These are phyloP conservation scores for Charina bottae DNA, from an alignment of 2,113 vertebrate species.

Conservation along the genomic window DNA sequence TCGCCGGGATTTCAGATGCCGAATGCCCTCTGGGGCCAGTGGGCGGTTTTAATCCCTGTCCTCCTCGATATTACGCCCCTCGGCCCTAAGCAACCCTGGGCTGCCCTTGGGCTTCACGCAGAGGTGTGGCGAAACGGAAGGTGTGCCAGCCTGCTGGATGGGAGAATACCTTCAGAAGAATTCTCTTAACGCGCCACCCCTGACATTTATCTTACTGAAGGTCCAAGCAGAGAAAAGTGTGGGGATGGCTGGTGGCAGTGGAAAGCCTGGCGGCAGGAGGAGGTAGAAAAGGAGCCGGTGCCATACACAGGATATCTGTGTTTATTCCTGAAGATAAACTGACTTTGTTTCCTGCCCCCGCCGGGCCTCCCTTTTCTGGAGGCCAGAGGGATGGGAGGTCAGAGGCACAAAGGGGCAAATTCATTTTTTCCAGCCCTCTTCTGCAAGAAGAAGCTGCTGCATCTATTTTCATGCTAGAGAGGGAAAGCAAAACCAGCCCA, in stretches of 20 bases:
- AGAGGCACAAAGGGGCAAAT: constrained; percentile 31
- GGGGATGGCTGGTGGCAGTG: neutral
- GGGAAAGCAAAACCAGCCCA: neutral
- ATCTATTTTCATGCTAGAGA: neutral
- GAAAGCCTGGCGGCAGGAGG: neutral
- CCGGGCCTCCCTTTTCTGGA: neutral
- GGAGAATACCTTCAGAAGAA: neutral
- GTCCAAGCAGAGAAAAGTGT: neutral
- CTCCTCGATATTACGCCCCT: neutral
- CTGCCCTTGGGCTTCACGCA: neutral
- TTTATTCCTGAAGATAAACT: constrained; percentile 28
- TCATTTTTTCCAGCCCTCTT: constrained; percentile 1
- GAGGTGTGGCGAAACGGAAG: too few species aligned
- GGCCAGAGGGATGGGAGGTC: constrained; percentile 15
- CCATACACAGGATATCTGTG: constrained; percentile 5
- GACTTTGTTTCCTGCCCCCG: constrained; percentile 26
- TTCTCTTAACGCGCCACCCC: neutral
- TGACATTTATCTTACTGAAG: neutral
- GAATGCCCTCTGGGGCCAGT: neutral
- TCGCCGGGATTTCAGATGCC: too few species aligned
- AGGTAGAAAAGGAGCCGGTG: too few species aligned
- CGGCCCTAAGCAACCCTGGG: too few species aligned
- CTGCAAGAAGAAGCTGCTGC: neutral
- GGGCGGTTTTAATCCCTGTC: neutral
- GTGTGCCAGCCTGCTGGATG: neutral